Evolutionary conservation across 2,888 invertebrate species (phyloP).

Genomic region (Boloria euphrosyne): DNA sequence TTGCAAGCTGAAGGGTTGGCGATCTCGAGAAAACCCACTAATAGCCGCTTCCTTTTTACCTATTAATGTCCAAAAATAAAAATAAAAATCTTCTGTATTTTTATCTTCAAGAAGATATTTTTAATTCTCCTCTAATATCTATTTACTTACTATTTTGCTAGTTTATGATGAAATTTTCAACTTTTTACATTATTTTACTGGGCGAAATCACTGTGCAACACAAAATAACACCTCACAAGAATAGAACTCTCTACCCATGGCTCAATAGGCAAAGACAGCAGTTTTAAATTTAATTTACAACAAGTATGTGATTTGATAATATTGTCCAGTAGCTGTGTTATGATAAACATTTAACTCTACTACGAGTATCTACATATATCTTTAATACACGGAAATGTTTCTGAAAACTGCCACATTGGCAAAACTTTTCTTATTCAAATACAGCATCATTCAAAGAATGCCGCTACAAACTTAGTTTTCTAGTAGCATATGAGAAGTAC

Average conservation of each 20-base stretch:
- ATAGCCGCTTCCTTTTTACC: conserved; percentile 54
- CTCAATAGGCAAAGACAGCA: too few species aligned
- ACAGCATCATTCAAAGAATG: conserved; percentile 31
- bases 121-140: neutral
- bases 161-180: too few species aligned
- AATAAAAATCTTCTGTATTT: neutral
- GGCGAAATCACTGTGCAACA: too few species aligned
- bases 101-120: neutral
- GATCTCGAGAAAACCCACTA: conserved; percentile 57
- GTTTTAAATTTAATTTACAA: too few species aligned
- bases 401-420: conserved; percentile 27
- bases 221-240: too few species aligned
- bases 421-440: conserved; percentile 34
- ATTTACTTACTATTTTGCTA: neutral
- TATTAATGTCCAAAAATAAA: conserved; percentile 10
- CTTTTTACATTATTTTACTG: too few species aligned
- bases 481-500: conserved; percentile 17
- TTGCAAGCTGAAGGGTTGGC: conserved; percentile 57
- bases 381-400: conserved; percentile 1
- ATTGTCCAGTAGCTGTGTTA: too few species aligned
- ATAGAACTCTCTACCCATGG: too few species aligned
- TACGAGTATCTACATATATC: neutral
- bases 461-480: conserved; percentile 32
- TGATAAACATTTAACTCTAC: too few species aligned
- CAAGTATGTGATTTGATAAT: too few species aligned